phyloP scores from a whole-genome alignment of 2,888 invertebrate genomes.

The Rapana venosa region DNA sequence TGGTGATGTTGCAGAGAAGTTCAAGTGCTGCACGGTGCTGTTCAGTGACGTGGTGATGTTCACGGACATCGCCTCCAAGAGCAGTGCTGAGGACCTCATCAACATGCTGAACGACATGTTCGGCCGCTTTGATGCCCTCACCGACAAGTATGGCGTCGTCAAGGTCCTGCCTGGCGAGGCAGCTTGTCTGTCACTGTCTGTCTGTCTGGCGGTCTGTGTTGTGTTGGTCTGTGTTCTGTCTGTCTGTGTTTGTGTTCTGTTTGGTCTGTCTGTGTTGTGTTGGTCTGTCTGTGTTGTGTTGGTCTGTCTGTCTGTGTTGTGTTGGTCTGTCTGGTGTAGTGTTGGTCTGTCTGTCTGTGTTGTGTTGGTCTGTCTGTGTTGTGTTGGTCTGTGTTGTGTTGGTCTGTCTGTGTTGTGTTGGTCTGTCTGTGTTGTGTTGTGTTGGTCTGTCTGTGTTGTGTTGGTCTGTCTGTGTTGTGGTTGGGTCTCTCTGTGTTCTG shows the following conservation, averaged over 20 bases:
- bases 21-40: constrained; percentile 49
- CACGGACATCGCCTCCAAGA: constrained; percentile 48
- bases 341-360: too few species aligned
- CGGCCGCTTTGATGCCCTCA: constrained; percentile 50
- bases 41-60: constrained; percentile 61
- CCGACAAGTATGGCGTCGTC: constrained; percentile 40
- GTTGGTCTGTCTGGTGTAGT: not conserved
- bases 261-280: too few species aligned
- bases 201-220: not conserved
- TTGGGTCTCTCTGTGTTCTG: too few species aligned
- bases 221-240: too few species aligned
- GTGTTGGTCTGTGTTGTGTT: too few species aligned
- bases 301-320: not conserved
- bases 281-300: too few species aligned
- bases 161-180: constrained; percentile 44
- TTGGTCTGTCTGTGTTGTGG: too few species aligned
- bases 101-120: constrained; percentile 55
- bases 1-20: constrained; percentile 39
- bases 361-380: too few species aligned
- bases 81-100: constrained; percentile 50
- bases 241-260: too few species aligned
- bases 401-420: too few species aligned
- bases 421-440: too few species aligned
- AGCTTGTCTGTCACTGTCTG: not conserved
- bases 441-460: too few species aligned